phyloP scores from a whole-genome alignment of 1,140 invertebrate genomes.

The Globodera rostochiensis region DNA sequence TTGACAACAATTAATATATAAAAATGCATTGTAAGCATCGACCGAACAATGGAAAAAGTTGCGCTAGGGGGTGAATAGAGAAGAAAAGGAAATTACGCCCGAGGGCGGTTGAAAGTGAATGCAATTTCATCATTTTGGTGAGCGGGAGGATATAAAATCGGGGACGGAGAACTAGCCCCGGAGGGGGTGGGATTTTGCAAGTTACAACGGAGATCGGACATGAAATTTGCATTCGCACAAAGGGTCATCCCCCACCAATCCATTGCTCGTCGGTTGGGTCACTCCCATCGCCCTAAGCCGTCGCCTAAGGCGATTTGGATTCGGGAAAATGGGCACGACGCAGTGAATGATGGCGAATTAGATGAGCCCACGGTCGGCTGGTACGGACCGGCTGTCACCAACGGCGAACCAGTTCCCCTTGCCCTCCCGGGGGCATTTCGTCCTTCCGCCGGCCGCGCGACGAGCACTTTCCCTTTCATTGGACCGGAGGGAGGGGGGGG shows the following conservation, averaged over 20 bases:
- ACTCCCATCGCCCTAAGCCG: background rate
- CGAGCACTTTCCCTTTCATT: background rate
- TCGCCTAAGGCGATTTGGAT: constrained; percentile 2
- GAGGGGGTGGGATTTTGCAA: background rate
- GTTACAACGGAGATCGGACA: background rate
- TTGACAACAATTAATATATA: too few relatives aligned
- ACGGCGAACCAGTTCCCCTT: background rate
- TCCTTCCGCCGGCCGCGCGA: background rate
- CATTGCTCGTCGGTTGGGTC: background rate
- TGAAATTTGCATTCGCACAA: background rate
- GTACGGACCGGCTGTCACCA: background rate
- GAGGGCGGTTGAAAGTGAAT: background rate
- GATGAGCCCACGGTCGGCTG: background rate
- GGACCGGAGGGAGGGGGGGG: background rate
- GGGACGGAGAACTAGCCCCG: background rate
- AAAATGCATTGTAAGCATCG: background rate
- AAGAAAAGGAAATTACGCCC: background rate
- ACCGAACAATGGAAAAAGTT: background rate
- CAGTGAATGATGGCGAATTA: background rate
- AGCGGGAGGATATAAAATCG: background rate
- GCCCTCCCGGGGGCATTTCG: background rate
- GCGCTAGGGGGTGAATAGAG: background rate
- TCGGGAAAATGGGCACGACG: background rate
- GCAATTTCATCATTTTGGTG: background rate
- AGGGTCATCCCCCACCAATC: background rate